Base-by-base conservation (phyloP, 2,113 vertebrate species). In the Podarcis cretensis region DNA sequence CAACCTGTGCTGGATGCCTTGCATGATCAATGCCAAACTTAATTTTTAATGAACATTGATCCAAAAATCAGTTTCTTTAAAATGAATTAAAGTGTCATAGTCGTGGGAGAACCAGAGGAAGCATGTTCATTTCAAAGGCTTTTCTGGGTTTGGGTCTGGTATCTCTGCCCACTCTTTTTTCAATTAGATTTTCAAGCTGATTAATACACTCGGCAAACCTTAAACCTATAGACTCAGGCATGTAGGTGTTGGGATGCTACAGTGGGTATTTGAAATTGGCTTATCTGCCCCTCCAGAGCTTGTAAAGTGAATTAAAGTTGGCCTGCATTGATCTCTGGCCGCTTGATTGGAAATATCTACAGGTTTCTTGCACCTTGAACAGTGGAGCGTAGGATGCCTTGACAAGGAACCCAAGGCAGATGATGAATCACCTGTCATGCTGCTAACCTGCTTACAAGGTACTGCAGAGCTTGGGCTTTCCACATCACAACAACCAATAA, bases 361-460 rank as follows among this genome's bases (percentile, higher is more conserved):
- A n/a, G 73, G 79, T 81, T 68, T 69, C 63, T 77, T 86, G 63
- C 66, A 86, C 73, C n/a, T 77, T 68, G 59, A 83, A 69, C 32
- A 71, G 32, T 40, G 71, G 63, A 54, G 79, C 12, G 20, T 14
- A 43, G 48, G 85, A 87, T 76, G 21, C 37, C 30, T 69, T 71
- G 89, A 82, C 79, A 83, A 78, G 37, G 27, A 83, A 90, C 74
- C 43, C 37, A 37, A 77, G 80, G 43, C 79, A 90, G 73, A 83
- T 82, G 85, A 87, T 90, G 85, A 87, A 87, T 83, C 48, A 77
- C 35, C 85, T 90, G 79, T 69, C 80, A 78, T 32, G n/a, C 63
- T 7, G 5, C 63, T 83, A 90, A 78, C 65, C 27, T 43, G 35
- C 73, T 87, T 87, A 77, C 89, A 87, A 87, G 35, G 32, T 77